Evolutionary conservation across 2,113 vertebrate genomes (phyloP), one percentile per base, ranked within the genome.

Genomic region (Cynoglossus semilaevis): DNA sequence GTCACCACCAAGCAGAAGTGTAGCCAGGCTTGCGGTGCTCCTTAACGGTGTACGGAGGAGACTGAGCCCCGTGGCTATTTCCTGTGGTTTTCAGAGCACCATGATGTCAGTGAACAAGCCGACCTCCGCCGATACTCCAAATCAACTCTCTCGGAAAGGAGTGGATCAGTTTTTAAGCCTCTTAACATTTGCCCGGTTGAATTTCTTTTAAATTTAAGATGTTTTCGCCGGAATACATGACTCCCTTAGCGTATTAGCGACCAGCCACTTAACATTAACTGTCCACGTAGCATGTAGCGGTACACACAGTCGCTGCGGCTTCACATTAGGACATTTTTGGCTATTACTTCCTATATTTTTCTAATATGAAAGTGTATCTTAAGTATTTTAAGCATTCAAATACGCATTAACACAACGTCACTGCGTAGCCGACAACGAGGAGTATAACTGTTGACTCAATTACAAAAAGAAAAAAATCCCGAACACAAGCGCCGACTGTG

Each of bases 251-350:
- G 42, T n/a, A 8, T 16, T 29, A 37, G 44, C 50, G 6, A 15
- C 0, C 22, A 13, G 36, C 12, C 6, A 2, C 35, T n/a, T 40
- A 1, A 14, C 3, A 16, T 2, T 41, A 9, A 3, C 19, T 0
- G 72, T 55, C 65, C 82, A 86, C 84, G 84, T 86, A 81, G 79
- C 85, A 77, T 58, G 40, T 42, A 74, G 58, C 69, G 63, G 63
- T 35, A 14, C 57, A 0, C 35, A 5, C 42, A 51, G 29, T 10
- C 7, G 46, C 51, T 70, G 69, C 70, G 66, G 55, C 42, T 63
- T 36, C 48, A 35, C 12, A 47, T 42, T 15, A 53, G 6, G 1
- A 18, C 44, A 38, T 34, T 9, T 4, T 40, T n/a, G 18, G 7
- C 15, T 42, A 22, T 16, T 5, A 0, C 15, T n/a, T 34, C n/a